These are phyloP conservation scores for Balearica regulorum DNA, from an alignment of 2,797 vertebrate species.

Conservation along the genomic window DNA sequence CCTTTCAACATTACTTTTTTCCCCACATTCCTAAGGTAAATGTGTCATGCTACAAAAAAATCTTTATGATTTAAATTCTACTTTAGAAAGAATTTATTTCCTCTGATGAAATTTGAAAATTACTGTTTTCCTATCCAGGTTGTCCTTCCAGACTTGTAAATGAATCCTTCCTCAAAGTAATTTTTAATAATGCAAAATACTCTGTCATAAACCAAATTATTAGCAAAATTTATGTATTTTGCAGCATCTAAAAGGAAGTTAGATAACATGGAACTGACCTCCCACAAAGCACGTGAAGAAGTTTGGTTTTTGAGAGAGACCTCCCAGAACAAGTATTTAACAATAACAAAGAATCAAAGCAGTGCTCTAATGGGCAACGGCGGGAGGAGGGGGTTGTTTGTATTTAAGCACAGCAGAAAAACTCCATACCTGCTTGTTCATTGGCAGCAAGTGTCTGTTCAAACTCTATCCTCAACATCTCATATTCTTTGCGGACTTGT, in stretches of 20 bases:
- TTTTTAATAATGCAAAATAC: neutral
- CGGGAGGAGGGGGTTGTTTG: accelerated
- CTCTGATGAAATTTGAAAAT: neutral
- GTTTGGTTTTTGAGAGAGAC: neutral
- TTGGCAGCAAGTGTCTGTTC: conserved; percentile 97
- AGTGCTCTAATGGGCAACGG: accelerated
- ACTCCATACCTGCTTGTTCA: conserved; percentile 89
- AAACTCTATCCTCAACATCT: conserved; percentile 97
- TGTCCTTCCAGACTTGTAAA: neutral
- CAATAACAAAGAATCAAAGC: neutral
- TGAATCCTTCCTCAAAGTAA: accelerated
- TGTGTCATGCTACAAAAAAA: accelerated
- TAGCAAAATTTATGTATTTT: neutral
- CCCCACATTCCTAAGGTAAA: neutral
- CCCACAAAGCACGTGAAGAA: neutral
- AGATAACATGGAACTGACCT: neutral
- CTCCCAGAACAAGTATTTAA: neutral
- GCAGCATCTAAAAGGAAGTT: neutral
- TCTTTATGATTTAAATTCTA: neutral
- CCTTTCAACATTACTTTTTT: neutral
- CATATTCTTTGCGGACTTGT: conserved; percentile 97
- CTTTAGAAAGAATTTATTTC: neutral
- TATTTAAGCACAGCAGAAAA: neutral
- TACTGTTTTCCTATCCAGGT: neutral
- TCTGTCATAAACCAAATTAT: neutral